A percentile compares a stretch with the other conserved stretches of the same genome.
These are phyloP conservation scores for Cyprinodon brontotheroides DNA, from an alignment of 2,113 vertebrate species.

Conservation along the genomic window DNA sequence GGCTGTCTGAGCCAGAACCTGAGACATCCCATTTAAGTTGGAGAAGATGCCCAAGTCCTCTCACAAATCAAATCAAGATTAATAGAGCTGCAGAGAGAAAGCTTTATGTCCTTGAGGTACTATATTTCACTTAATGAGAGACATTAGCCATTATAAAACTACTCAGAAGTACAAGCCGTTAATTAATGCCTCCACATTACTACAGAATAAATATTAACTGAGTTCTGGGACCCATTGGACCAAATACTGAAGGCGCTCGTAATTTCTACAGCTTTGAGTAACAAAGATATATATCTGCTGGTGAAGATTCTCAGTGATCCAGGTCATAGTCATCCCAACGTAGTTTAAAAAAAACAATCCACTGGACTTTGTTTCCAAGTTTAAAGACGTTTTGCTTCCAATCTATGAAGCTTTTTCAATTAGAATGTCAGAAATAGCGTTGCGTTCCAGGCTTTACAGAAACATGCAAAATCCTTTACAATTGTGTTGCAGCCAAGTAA, in stretches of 20 bases:
- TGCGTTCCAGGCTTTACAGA: too few relatives aligned
- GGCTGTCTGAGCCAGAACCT: constrained; percentile 37
- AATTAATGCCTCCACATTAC: constrained; percentile 80
- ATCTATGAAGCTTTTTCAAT: too few relatives aligned
- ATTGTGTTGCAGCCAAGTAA: too few relatives aligned
- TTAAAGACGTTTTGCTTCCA: too few relatives aligned
- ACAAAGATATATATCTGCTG: constrained; percentile 9
- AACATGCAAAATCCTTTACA: too few relatives aligned
- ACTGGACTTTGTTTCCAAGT: too few relatives aligned
- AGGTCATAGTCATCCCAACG: too few relatives aligned
- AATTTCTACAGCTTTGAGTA: constrained; percentile 63
- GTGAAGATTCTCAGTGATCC: too few relatives aligned
- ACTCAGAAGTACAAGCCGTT: constrained; percentile 82
- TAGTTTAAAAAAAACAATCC: too few relatives aligned
- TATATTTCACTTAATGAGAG: constrained; percentile 83
- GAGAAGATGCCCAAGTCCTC: constrained; percentile 69
- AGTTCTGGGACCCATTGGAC: constrained; percentile 76
- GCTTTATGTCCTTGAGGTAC: constrained; percentile 81
- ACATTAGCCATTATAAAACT: constrained; percentile 84
- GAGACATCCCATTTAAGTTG: constrained; percentile 41
- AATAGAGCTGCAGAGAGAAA: constrained; percentile 76
- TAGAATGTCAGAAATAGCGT: too few relatives aligned
- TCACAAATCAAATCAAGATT: constrained; percentile 83
- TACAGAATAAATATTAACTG: constrained; percentile 70
- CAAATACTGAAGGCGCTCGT: constrained; percentile 76